phyloP scores from a whole-genome alignment of 2,113 vertebrate species.

The Chionis minor region DNA sequence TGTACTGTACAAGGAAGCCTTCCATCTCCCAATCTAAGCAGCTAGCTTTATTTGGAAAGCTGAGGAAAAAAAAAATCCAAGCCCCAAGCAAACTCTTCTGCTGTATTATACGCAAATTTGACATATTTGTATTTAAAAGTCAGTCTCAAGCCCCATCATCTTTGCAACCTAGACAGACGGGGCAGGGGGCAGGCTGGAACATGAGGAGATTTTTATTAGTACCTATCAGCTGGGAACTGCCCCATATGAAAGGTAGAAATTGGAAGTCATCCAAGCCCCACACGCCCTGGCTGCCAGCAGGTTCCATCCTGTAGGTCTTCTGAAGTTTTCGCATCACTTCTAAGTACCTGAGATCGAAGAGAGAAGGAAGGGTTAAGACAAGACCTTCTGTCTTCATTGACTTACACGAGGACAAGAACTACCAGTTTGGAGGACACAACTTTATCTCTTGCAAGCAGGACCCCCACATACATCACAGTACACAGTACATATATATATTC shows the following conservation, averaged over 20 bases:
- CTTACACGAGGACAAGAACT: neutral
- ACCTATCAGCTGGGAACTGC: conserved; percentile 94
- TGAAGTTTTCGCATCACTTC: conserved; percentile 93
- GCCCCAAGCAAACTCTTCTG: neutral
- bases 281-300: conserved; percentile 95
- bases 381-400: neutral
- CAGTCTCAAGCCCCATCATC: neutral
- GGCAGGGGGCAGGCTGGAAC: neutral
- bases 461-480: neutral
- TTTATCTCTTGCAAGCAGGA: neutral
- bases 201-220: neutral
- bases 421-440: neutral
- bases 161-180: neutral
- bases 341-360: conserved; percentile 82
- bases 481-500: neutral
- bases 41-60: neutral
- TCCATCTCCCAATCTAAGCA: neutral
- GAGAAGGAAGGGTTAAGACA: neutral
- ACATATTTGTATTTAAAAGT: neutral
- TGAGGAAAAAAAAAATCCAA: neutral
- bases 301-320: conserved; percentile 96
- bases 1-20: neutral
- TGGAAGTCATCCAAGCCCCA: conserved; percentile 99
- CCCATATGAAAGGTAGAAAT: conserved; percentile 98
- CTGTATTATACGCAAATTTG: neutral